Base-by-base conservation (phyloP, 1,140 invertebrate species). In the Melitaea cinxia region DNA sequence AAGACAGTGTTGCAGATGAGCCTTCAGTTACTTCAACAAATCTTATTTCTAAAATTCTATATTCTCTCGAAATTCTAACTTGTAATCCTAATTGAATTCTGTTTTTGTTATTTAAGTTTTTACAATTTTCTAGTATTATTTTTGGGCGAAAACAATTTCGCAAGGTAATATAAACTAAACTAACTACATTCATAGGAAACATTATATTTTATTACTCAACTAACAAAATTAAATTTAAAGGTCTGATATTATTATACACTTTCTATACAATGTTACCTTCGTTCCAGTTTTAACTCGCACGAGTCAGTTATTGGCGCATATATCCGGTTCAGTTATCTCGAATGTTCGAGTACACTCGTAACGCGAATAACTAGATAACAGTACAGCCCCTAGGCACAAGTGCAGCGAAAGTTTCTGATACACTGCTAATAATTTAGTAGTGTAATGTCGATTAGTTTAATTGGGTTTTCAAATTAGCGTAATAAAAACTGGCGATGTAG, bases 271-370 rank as follows among this genome's bases (percentile, higher is more conserved):
- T 19, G 42, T 47, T 47, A 47, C 37, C 21, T 47, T 10, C 19
- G 21, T 23, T 47, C 7, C 15, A 47, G 42, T 47, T 47, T 47
- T 10, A 47, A 47, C 42, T 23, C 39, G 39, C 15, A 6, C 19
- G 15, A 35, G 5, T 4, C 37, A 14, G 10, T 47, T 47, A 47
- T 47, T 47, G 42, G 19, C 19, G 42, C 2, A 47, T 47, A n/a
- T 47, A 47, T 45, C 42, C 42, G 42, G 0, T 47, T n/a, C 42
- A n/a, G 17, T 23, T 47, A 47, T 23, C 19, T 47, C 42, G 19
- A 9, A 15, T 42, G 15, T 45, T 14, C 17, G 42, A 12, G 42
- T 47, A 23, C 10, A 14, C 19, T 47, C 42, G 19, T 47, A 42
- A 42, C 37, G 4, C 19, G 15, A n/a, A 47, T 47, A n/a, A n/a